These are phyloP conservation scores for Sinocyclocheilus anshuiensis DNA, from an alignment of 2,113 vertebrate species.

Conservation along the genomic window DNA sequence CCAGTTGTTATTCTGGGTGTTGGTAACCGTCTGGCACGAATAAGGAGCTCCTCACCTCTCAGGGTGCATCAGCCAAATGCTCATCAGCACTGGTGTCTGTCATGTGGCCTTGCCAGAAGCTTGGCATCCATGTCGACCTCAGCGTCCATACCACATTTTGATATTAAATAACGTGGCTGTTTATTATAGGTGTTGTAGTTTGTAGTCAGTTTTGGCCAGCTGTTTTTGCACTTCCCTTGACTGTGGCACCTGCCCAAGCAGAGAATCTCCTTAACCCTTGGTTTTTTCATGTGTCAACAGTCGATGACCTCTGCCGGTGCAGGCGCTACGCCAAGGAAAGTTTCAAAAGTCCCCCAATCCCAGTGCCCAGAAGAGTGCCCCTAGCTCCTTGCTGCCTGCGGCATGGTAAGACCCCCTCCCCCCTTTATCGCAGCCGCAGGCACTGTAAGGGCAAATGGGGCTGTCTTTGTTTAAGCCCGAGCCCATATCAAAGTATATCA, in stretches of 20 bases:
- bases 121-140: background rate
- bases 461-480: constrained; percentile 62
- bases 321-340: constrained; percentile 66
- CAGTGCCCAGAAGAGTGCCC: constrained; percentile 62
- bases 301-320: constrained; percentile 69
- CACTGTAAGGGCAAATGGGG: constrained; percentile 49
- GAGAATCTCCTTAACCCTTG: constrained; percentile 66
- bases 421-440: constrained; percentile 29
- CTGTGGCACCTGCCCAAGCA: constrained; percentile 66
- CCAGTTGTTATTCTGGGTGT: constrained; percentile 25
- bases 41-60: constrained; percentile 16
- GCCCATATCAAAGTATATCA: constrained; percentile 57
- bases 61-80: constrained; percentile 8
- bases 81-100: background rate
- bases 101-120: constrained; percentile 17
- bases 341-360: constrained; percentile 60
- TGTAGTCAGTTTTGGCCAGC: background rate
- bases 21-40: background rate
- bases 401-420: constrained; percentile 61
- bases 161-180: background rate
- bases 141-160: background rate
- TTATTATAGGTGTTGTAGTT: background rate
- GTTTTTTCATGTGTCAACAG: constrained; percentile 70
- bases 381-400: constrained; percentile 64
- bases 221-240: constrained; percentile 54